Conservation (phyloP, 2,888 invertebrate species). For the Drosophila birchii region DNA sequence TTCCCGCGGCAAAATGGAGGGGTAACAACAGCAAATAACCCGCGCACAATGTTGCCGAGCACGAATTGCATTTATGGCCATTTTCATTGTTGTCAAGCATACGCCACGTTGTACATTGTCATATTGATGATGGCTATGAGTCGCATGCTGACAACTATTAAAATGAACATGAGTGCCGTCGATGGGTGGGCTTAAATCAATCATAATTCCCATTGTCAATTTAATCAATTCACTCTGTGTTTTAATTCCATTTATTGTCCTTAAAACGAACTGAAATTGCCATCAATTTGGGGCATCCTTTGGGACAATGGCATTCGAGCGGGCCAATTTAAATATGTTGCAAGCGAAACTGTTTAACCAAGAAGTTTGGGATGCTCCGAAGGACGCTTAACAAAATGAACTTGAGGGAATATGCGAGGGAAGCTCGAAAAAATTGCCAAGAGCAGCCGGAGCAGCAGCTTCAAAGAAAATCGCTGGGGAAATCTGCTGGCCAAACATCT, state of each 20-base stretch:
- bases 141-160: constrained; percentile 26
- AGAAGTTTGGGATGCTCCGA: constrained; percentile 45
- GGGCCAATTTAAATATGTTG: constrained; percentile 40
- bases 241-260: constrained; percentile 61
- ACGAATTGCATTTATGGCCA: constrained; percentile 27
- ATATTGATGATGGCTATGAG: constrained; percentile 34
- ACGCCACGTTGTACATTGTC: constrained; percentile 50
- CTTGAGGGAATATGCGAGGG: constrained; percentile 59
- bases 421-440: constrained; percentile 12
- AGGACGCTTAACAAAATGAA: constrained; percentile 62
- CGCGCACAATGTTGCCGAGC: constrained; percentile 36
- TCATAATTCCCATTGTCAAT: constrained; percentile 53
- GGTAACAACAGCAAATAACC: constrained; percentile 9
- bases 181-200: constrained; percentile 41
- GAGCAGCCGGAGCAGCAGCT: constrained; percentile 13
- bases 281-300: constrained; percentile 12
- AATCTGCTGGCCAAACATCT: constrained; percentile 70
- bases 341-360: constrained; percentile 58
- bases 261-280: constrained; percentile 29
- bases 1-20: constrained; percentile 25
- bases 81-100: constrained; percentile 35
- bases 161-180: constrained; percentile 29
- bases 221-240: constrained; percentile 49
- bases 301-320: constrained; percentile 5
- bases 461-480: constrained; percentile 74